Evolutionary conservation across 2,888 invertebrate species (phyloP).

Genomic region (Campaea margaritaria): DNA sequence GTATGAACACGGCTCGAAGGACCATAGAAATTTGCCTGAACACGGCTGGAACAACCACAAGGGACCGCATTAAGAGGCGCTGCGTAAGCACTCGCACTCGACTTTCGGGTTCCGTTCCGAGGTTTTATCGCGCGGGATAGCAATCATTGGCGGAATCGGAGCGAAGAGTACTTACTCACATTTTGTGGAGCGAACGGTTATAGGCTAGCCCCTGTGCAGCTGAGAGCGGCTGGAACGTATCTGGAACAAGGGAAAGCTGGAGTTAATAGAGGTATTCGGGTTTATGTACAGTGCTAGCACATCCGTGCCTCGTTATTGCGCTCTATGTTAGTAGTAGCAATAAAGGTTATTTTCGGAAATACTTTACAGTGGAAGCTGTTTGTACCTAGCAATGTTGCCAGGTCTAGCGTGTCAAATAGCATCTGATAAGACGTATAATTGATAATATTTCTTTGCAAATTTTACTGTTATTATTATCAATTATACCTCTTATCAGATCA

Average conservation of each 20-base stretch:
- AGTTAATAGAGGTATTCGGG: neutral
- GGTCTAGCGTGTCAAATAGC: no score
- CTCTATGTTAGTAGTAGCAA: no score
- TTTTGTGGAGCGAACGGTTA: conserved; percentile 12
- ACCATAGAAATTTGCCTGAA: conserved; percentile 12
- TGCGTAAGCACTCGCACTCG: conserved; percentile 11
- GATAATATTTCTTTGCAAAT: no score
- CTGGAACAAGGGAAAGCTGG: conserved; percentile 10
- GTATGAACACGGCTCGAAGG: conserved; percentile 6
- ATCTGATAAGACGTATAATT: no score
- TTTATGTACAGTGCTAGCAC: no score
- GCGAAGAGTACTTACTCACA: conserved; percentile 11
- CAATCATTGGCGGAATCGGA: neutral
- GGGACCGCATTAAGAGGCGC: conserved; percentile 8
- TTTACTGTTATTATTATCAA: no score
- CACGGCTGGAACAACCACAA: neutral
- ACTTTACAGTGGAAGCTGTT: no score
- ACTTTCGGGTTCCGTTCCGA: conserved; percentile 2
- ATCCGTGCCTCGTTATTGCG: no score
- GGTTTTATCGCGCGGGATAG: neutral
- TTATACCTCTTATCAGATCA: no score
- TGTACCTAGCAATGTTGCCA: no score
- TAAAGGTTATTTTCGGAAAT: no score
- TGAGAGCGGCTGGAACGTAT: neutral
- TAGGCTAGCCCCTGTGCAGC: neutral